A percentile compares a stretch with the other conserved stretches of the same genome.
These are phyloP conservation scores for Dryococelus australis DNA, from an alignment of 2,888 invertebrate genomes.

Conservation along the genomic window DNA sequence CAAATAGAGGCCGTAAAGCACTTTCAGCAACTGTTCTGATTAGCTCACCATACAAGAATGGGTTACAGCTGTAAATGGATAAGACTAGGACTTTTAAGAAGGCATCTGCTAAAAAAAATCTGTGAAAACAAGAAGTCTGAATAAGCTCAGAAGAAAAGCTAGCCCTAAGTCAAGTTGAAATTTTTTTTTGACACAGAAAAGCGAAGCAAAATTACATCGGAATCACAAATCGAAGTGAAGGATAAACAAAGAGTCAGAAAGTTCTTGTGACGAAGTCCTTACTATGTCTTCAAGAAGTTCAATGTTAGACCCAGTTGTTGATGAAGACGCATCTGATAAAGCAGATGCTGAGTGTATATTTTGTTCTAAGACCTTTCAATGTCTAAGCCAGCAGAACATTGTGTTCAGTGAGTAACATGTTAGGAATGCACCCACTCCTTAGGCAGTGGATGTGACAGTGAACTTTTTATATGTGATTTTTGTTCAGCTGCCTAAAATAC, in stretches of 20 bases:
- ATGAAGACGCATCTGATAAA: neutral
- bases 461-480: neutral
- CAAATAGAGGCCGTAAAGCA: neutral
- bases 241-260: neutral
- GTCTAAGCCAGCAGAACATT: constrained; percentile 17
- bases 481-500: neutral
- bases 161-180: neutral
- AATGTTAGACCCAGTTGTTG: neutral
- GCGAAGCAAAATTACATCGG: neutral
- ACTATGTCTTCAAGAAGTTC: constrained; percentile 4
- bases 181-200: neutral
- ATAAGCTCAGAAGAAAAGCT: neutral
- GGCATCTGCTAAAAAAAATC: neutral
- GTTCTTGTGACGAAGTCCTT: neutral
- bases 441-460: constrained; percentile 23
- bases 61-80: neutral
- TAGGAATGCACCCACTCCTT: constrained; percentile 5
- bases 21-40: neutral
- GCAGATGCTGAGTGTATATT: constrained; percentile 22
- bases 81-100: neutral
- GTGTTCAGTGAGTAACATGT: constrained; percentile 19
- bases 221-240: neutral
- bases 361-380: neutral
- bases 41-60: neutral
- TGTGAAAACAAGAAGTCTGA: neutral